A percentile compares a stretch with the other conserved stretches of the same genome.
phyloP scores from a whole-genome alignment of 2,797 vertebrate genomes.

The Synanceia verrucosa region DNA sequence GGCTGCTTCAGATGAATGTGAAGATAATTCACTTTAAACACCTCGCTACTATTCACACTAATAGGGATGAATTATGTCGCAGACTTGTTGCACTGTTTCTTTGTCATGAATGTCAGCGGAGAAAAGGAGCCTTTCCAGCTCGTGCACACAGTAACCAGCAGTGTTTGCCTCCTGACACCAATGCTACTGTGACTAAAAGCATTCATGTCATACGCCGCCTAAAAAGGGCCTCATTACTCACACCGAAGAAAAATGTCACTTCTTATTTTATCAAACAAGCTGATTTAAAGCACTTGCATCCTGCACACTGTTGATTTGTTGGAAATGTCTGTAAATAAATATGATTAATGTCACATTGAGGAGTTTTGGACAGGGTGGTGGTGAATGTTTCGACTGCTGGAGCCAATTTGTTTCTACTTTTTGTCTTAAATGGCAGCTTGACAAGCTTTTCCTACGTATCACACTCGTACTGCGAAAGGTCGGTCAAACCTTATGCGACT shows the following conservation, averaged over 20 bases:
- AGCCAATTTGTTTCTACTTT: neutral
- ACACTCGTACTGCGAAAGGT: neutral
- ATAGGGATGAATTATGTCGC: slow-evolving; percentile 45
- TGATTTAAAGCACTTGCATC: slow-evolving; percentile 9
- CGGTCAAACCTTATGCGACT: neutral
- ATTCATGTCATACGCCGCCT: neutral
- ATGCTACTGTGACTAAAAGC: neutral
- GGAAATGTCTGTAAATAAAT: neutral
- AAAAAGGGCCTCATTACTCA: neutral
- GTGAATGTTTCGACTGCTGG: neutral
- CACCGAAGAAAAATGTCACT: slow-evolving; percentile 9
- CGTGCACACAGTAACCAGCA: neutral
- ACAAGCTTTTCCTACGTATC: neutral
- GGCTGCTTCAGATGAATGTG: slow-evolving; percentile 49
- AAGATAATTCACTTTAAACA: slow-evolving; percentile 54
- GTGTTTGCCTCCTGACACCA: slow-evolving; percentile 6
- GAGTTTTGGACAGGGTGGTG: neutral
- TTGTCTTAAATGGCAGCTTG: neutral
- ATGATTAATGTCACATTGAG: neutral
- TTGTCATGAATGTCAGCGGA: slow-evolving; percentile 16
- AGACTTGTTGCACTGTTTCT: slow-evolving; percentile 23
- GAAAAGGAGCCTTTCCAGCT: neutral
- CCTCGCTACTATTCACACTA: slow-evolving; percentile 52
- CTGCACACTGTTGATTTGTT: neutral
- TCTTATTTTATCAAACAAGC: neutral